These are phyloP conservation scores for Drosophila asahinai DNA, from an alignment of 1,140 invertebrate genomes.

Conservation along the genomic window DNA sequence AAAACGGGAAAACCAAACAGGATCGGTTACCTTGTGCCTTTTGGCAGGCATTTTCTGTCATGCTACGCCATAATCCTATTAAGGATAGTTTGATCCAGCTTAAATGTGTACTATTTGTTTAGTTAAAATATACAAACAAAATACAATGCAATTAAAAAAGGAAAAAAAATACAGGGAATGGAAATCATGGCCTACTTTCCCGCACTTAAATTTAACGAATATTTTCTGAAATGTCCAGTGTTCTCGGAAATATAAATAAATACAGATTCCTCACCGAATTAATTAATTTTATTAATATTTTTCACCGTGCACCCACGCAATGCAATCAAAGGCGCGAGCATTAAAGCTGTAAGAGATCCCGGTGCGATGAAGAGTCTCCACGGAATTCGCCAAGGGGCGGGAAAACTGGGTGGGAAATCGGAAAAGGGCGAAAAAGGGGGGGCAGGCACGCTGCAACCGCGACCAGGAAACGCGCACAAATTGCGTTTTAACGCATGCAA, in stretches of 20 bases:
- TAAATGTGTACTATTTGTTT: background rate
- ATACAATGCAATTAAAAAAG: background rate
- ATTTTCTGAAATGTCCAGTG: background rate
- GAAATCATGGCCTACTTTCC: background rate
- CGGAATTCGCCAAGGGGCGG: slow-evolving; percentile 26
- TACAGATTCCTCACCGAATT: background rate
- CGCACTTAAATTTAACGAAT: background rate
- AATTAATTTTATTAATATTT: background rate
- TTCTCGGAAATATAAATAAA: background rate
- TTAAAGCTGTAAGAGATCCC: slow-evolving; percentile 43
- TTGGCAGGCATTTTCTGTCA: background rate
- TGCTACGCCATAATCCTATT: slow-evolving; percentile 3
- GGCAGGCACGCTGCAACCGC: slow-evolving; percentile 46
- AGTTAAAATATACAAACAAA: background rate
- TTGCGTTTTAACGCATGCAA: slow-evolving; percentile 84
- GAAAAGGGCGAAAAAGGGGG: background rate
- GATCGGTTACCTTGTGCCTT: background rate
- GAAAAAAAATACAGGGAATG: background rate
- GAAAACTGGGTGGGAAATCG: background rate
- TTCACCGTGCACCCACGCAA: slow-evolving; percentile 9
- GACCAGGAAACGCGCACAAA: slow-evolving; percentile 77
- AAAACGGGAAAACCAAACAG: background rate
- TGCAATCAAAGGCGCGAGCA: slow-evolving; percentile 13
- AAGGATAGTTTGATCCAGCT: background rate
- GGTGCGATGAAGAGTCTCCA: slow-evolving; percentile 30